These are phyloP conservation scores for Labroides dimidiatus DNA, from an alignment of 2,797 vertebrate species.

Conservation along the genomic window DNA sequence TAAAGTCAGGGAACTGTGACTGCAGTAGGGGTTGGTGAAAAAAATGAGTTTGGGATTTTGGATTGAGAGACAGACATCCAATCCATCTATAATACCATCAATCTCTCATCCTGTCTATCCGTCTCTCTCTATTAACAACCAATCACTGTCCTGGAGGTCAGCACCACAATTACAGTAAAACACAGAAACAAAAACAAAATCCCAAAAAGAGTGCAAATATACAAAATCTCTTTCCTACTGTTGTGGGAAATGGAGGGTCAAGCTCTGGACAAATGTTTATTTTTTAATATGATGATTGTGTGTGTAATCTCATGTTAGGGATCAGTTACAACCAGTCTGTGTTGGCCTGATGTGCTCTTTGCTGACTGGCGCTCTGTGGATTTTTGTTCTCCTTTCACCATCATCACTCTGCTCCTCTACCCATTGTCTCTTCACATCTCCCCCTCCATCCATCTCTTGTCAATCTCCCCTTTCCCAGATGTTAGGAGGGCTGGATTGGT, in stretches of 20 bases:
- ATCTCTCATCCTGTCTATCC: conserved; percentile 31
- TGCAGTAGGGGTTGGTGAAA: background rate
- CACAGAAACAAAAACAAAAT: conserved; percentile 11
- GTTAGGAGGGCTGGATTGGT: conserved; percentile 65
- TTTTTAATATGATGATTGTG: conserved; percentile 1
- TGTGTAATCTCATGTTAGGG: conserved; percentile 37
- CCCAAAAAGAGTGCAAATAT: background rate
- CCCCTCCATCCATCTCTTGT: conserved; percentile 33
- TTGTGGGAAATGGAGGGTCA: background rate
- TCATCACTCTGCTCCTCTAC: conserved; percentile 1
- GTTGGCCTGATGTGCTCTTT: background rate
- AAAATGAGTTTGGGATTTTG: conserved; percentile 9
- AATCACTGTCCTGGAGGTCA: conserved; percentile 24
- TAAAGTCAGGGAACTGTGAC: background rate
- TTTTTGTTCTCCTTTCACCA: conserved; percentile 20
- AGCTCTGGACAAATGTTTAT: background rate
- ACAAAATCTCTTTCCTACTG: conserved; percentile 7
- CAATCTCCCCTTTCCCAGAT: conserved; percentile 61
- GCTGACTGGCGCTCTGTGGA: conserved; percentile 40
- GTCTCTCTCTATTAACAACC: conserved; percentile 8
- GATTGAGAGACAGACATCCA: conserved; percentile 21
- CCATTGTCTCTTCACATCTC: background rate
- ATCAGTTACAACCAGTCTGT: conserved; percentile 50
- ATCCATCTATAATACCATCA: conserved; percentile 35
- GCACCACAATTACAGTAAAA: conserved; percentile 22